A percentile compares a stretch with the other conserved stretches of the same genome.
phyloP scores from a whole-genome alignment of 2,797 vertebrate genomes.

The Buphagus erythrorhynchus region DNA sequence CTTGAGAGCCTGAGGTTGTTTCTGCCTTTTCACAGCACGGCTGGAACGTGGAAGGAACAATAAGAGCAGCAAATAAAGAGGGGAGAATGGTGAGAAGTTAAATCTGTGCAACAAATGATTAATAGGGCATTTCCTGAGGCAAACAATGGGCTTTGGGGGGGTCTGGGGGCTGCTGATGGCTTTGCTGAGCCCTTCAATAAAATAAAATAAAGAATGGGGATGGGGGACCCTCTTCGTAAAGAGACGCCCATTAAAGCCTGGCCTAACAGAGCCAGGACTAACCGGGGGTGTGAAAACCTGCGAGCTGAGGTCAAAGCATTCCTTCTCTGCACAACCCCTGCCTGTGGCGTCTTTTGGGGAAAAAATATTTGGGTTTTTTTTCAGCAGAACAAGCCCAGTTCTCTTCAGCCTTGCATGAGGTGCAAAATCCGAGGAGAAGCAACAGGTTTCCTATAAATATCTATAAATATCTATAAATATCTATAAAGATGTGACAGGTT shows the following conservation, averaged over 20 bases:
- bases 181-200: neutral
- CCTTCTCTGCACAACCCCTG: neutral
- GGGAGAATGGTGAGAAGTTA: slow-evolving; percentile 35
- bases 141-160: neutral
- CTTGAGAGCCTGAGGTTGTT: slow-evolving; percentile 46
- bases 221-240: neutral
- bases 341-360: neutral
- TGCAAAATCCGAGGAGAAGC: neutral
- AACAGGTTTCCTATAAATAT: neutral
- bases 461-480: too few species aligned
- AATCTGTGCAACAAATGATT: neutral
- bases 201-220: neutral
- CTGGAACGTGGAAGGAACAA: slow-evolving; percentile 44
- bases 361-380: neutral
- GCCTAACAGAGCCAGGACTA: neutral
- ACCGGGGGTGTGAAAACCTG: neutral
- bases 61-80: neutral
- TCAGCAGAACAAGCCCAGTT: neutral
- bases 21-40: slow-evolving; percentile 28
- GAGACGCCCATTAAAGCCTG: neutral
- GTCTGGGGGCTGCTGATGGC: neutral
- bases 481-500: neutral
- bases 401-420: neutral
- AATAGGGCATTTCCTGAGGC: slow-evolving; percentile 28
- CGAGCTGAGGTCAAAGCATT: neutral